Evolutionary conservation across 2,888 invertebrate genomes (phyloP).

Genomic region (Bugula neritina): DNA sequence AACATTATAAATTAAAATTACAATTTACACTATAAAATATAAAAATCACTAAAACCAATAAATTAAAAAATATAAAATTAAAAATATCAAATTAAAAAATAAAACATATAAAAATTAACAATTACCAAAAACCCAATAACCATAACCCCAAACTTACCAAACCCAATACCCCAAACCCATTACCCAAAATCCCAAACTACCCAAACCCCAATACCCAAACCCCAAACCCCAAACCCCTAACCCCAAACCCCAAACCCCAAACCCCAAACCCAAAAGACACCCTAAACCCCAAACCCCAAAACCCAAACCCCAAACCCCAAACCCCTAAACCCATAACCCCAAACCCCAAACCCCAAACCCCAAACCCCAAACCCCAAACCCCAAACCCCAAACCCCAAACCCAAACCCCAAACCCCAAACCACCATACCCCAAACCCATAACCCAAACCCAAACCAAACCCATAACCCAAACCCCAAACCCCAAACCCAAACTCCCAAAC

Average conservation of each 20-base stretch:
- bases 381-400: not conserved
- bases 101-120: too few species aligned
- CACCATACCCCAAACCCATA: not conserved
- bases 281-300: not conserved
- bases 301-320: not conserved
- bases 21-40: too few species aligned
- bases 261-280: not conserved
- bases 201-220: not conserved
- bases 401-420: not conserved
- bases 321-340: not conserved
- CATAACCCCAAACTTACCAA: not conserved
- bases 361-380: not conserved
- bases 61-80: too few species aligned
- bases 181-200: not conserved
- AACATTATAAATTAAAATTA: too few species aligned
- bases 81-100: too few species aligned
- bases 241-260: not conserved
- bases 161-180: not conserved
- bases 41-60: too few species aligned
- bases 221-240: not conserved
- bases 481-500: not conserved
- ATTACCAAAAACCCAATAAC: not conserved
- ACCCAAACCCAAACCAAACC: not conserved
- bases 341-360: not conserved
- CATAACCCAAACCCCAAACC: not conserved